phyloP scores from a whole-genome alignment of 2,113 vertebrate species.

The Pseudorhombus dupliciocellatus region DNA sequence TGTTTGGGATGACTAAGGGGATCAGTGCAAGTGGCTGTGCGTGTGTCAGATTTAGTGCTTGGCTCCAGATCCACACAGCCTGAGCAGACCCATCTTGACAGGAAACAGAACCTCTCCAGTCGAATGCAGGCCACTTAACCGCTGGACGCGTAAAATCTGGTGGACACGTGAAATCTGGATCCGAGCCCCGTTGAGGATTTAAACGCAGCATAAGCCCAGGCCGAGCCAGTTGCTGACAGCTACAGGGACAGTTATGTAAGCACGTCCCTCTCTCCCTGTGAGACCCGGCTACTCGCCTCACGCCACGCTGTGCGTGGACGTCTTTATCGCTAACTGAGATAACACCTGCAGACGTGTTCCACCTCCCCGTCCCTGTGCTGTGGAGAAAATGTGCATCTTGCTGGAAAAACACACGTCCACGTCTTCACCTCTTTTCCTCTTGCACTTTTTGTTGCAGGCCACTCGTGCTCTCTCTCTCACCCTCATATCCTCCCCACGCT shows the following conservation, averaged over 20 bases:
- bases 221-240: constrained; percentile 62
- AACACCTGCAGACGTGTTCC: constrained; percentile 63
- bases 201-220: constrained; percentile 35
- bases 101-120: constrained; percentile 37
- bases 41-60: constrained; percentile 33
- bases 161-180: constrained; percentile 59
- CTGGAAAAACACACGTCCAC: constrained; percentile 27
- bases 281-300: constrained; percentile 32
- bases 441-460: constrained; percentile 27
- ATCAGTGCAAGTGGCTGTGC: constrained; percentile 8
- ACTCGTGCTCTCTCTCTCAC: constrained; percentile 14
- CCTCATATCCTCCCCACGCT: constrained; percentile 37
- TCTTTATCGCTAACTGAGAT: constrained; percentile 66
- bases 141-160: constrained; percentile 54
- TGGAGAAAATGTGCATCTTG: constrained; percentile 31
- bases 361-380: constrained; percentile 34
- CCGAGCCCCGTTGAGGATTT: constrained; percentile 41
- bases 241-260: constrained; percentile 62
- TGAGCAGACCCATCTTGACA: constrained; percentile 44
- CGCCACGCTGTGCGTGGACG: constrained; percentile 45
- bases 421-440: constrained; percentile 14
- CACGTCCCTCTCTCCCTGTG: constrained; percentile 39
- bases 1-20: constrained; percentile 51
- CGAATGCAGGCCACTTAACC: constrained; percentile 10
- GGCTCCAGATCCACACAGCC: constrained; percentile 44